Evolutionary conservation across 2,797 vertebrate genomes (phyloP).

Genomic region (Chelmon rostratus): DNA sequence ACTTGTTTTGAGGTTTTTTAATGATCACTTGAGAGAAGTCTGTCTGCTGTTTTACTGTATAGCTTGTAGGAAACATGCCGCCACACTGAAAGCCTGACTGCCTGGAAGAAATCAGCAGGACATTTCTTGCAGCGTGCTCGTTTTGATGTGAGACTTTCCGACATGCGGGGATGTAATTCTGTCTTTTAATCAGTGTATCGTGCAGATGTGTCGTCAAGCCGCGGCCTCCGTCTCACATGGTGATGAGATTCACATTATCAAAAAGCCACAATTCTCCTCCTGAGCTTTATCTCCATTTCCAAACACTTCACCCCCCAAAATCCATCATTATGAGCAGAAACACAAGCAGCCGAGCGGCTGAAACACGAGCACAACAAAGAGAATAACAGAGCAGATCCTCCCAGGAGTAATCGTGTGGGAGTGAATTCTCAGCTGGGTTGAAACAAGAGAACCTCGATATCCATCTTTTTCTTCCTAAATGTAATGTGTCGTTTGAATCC

Average conservation of each 20-base stretch:
- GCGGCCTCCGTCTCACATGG: neutral
- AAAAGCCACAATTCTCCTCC: conserved; percentile 14
- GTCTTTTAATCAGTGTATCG: neutral
- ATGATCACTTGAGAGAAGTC: no score
- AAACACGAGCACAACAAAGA: conserved; percentile 36
- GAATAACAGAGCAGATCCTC: conserved; percentile 25
- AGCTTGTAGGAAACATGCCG: no score
- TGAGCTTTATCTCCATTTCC: conserved; percentile 16
- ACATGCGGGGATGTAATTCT: neutral
- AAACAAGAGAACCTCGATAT: conserved; percentile 36
- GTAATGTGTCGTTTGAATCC: conserved; percentile 25
- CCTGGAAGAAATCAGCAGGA: no score
- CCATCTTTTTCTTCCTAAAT: conserved; percentile 10
- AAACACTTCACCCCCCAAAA: neutral
- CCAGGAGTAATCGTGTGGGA: conserved; percentile 15
- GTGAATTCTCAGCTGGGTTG: conserved; percentile 7
- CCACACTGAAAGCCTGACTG: no score
- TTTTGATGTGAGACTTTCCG: neutral
- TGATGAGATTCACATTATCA: conserved; percentile 21
- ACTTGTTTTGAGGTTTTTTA: no score
- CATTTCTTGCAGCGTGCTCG: neutral
- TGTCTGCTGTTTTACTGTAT: no score
- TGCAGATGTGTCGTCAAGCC: neutral
- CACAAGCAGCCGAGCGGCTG: no score
- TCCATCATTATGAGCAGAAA: conserved; percentile 4